A percentile compares a stretch with the other conserved stretches of the same genome.
Evolutionary conservation across 2,888 invertebrate species (phyloP).

Genomic region (Caenorhabditis auriculariae): DNA sequence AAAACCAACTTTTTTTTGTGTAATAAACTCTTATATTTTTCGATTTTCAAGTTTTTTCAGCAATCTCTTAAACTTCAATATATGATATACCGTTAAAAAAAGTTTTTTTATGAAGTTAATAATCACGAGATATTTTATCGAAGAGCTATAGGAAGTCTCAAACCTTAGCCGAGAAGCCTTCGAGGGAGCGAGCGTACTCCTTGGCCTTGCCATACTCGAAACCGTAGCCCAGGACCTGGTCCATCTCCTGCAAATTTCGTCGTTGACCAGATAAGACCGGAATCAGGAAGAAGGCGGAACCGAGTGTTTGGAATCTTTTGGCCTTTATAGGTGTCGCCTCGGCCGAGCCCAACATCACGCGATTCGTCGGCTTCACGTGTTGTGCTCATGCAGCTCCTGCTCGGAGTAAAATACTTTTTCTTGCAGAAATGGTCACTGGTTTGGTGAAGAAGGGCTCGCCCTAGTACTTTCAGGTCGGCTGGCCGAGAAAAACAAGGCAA

Average conservation of each 20-base stretch:
- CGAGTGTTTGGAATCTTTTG: too few relatives aligned
- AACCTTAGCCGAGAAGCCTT: constrained; percentile 34
- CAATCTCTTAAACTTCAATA: neutral
- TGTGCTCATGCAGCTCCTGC: neutral
- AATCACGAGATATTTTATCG: too few relatives aligned
- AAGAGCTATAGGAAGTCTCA: too few relatives aligned
- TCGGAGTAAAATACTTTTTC: constrained; percentile 2
- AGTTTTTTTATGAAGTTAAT: too few relatives aligned
- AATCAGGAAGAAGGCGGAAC: too few relatives aligned
- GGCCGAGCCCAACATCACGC: neutral
- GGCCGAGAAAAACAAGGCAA: too few relatives aligned
- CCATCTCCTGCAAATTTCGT: constrained; percentile 4
- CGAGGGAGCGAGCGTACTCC: constrained; percentile 45
- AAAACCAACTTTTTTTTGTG: too few relatives aligned
- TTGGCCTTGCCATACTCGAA: constrained; percentile 51
- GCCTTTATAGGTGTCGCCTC: too few relatives aligned
- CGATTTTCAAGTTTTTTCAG: neutral
- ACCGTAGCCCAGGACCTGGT: constrained; percentile 29
- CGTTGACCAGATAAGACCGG: neutral
- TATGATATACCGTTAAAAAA: too few relatives aligned
- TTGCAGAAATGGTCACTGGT: neutral
- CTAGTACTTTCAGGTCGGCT: too few relatives aligned
- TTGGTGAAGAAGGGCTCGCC: neutral
- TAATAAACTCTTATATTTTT: neutral
- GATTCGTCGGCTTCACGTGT: neutral